Evolutionary conservation across 2,113 vertebrate species (phyloP).

Genomic region (Xiphophorus hellerii): DNA sequence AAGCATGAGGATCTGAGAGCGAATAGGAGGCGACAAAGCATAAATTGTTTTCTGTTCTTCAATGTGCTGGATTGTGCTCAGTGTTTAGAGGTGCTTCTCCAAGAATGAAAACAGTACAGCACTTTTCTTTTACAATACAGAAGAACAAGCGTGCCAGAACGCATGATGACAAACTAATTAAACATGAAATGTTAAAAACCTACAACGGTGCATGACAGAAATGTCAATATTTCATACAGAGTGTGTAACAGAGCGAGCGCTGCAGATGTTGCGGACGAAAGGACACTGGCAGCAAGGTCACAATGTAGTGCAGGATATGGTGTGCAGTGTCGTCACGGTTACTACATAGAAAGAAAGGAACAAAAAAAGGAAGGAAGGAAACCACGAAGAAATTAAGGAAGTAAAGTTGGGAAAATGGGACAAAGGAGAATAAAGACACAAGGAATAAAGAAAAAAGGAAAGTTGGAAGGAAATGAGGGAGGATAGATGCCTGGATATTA

Average conservation of each 20-base stretch:
- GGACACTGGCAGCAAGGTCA: constrained; percentile 57
- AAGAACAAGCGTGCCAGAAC: constrained; percentile 13
- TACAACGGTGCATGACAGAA: constrained; percentile 11
- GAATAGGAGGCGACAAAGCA: constrained; percentile 61
- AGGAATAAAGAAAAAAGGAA: background rate
- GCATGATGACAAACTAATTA: constrained; percentile 36
- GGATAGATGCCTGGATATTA: background rate
- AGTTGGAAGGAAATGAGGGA: no score
- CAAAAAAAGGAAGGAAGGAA: no score
- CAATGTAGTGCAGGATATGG: constrained; percentile 14
- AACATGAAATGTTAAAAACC: constrained; percentile 46
- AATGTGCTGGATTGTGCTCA: constrained; percentile 44
- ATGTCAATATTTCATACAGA: constrained; percentile 5
- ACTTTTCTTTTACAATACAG: constrained; percentile 5
- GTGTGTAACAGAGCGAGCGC: background rate
- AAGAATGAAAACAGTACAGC: constrained; percentile 9
- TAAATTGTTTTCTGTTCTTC: constrained; percentile 56
- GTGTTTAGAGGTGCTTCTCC: constrained; percentile 22
- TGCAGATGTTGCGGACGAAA: constrained; percentile 31
- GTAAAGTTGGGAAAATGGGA: no score
- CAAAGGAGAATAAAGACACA: background rate
- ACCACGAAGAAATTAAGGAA: no score
- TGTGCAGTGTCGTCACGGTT: constrained; percentile 12
- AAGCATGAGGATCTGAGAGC: constrained; percentile 58
- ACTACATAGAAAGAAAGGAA: background rate